phyloP scores from a whole-genome alignment of 2,797 vertebrate species.

The Falco berigora region DNA sequence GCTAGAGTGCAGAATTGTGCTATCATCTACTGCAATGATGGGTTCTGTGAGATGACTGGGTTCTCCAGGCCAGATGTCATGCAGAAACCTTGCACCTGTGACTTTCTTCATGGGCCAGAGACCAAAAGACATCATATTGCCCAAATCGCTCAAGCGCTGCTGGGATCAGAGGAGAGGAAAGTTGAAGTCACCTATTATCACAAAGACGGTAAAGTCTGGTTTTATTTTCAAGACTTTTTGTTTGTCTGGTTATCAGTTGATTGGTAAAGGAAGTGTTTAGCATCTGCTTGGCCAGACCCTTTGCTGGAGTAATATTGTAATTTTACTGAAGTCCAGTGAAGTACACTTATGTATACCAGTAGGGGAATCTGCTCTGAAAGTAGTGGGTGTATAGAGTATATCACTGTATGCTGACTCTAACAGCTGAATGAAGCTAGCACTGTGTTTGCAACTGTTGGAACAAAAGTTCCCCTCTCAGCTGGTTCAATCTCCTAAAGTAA shows the following conservation, averaged over 20 bases:
- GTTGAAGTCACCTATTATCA: conserved; percentile 96
- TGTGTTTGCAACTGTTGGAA: neutral
- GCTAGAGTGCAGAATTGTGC: conserved; percentile 97
- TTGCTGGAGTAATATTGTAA: neutral
- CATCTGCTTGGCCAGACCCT: neutral
- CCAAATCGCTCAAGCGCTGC: conserved; percentile 89
- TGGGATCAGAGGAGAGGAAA: conserved; percentile 94
- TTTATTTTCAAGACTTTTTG: conserved; percentile 19
- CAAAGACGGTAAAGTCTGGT: conserved; percentile 89
- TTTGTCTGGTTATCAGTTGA: neutral
- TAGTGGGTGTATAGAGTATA: neutral
- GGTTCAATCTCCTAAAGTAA: neutral
- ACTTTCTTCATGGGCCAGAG: conserved; percentile 93
- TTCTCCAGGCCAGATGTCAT: conserved; percentile 98
- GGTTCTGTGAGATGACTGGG: conserved; percentile 98
- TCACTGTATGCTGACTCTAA: neutral
- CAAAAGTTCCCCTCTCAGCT: neutral
- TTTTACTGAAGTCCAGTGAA: neutral
- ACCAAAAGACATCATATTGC: conserved; percentile 87
- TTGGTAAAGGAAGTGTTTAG: neutral
- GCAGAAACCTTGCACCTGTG: conserved; percentile 96
- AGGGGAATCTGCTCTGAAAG: neutral
- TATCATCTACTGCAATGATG: conserved; percentile 99
- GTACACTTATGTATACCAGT: neutral
- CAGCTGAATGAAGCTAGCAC: neutral